Conservation (phyloP, 2,888 invertebrate species). For the Drosophila siamana region DNA sequence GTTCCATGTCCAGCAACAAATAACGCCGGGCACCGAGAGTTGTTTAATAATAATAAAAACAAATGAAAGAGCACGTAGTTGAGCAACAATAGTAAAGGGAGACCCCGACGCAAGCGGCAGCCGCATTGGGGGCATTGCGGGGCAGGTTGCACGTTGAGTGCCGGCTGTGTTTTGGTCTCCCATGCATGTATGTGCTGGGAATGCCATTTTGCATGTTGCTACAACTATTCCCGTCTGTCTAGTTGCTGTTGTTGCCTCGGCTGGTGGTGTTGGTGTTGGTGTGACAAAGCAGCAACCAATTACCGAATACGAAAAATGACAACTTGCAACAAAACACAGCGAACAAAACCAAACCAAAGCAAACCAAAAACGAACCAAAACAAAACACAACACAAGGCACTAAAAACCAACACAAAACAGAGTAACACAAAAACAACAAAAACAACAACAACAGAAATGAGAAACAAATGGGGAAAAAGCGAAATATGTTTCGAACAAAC, state of each 20-base stretch:
- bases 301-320: conserved; percentile 81
- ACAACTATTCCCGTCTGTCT: conserved; percentile 25
- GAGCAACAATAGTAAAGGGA: conserved; percentile 58
- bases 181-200: conserved; percentile 52
- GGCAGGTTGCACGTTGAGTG: conserved; percentile 2
- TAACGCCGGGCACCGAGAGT: conserved; percentile 66
- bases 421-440: conserved; percentile 1
- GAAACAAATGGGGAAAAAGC: conserved; percentile 17
- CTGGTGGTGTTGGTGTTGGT: conserved; percentile 67
- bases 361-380: conserved; percentile 31
- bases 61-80: conserved; percentile 80
- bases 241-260: conserved; percentile 16
- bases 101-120: not conserved
- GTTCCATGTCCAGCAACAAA: conserved; percentile 62
- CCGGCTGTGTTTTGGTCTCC: conserved; percentile 40
- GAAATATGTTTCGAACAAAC: conserved; percentile 50
- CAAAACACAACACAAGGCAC: conserved; percentile 44
- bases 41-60: conserved; percentile 81
- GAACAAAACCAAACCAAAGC: conserved; percentile 24
- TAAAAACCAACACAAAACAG: conserved; percentile 47
- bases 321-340: conserved; percentile 75
- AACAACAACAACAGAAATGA: conserved; percentile 11
- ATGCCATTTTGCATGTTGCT: conserved; percentile 75
- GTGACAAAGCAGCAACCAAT: conserved; percentile 80
- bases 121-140: not conserved